Evolutionary conservation across 2,797 vertebrate species (phyloP), one percentile per base, ranked within the genome.

Genomic region (Botia kubotai): DNA sequence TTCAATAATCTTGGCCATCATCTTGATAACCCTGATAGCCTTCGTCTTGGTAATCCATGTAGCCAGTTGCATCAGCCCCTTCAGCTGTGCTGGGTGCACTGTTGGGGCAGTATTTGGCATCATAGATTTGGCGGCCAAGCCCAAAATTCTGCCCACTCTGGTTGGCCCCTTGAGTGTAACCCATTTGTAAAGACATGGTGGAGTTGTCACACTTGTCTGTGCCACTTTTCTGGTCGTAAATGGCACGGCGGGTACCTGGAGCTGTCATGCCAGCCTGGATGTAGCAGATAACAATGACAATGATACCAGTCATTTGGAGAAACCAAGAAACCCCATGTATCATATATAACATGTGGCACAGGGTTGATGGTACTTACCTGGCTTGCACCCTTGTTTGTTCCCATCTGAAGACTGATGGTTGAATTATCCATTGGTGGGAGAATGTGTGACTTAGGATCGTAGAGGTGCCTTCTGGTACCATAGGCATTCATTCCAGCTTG

Each of bases 401-500:
- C 97, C 97, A 98, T 99, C 87, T 99, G 97, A 70, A 98, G 95
- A 84, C 97, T 96, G 93, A 99, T 98, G 85, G 96, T 98, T n/a
- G 96, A 95, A 90, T 96, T 95, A 92, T 99, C 97, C 95, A 96
- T 95, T 23, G 97, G 95, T 0, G 96, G 82, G 86, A 93, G 89
- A 87, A 97, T 95, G 46, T 95, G 94, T 82, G 92, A 90, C 88
- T 97, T 98, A 36, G 94, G 96, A 87, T 98, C 96, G 0, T 96
- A 98, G 17, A 98, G 92, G 81, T 97, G 96, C 75, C 97, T 94
- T 85, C 96, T 91, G 71, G 96, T 98, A 67, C 97, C 97, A 0
- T 99, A 99, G 0, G 97, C 96, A 0, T 93, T 97, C 97, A 99
- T 98, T 55, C 97, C 97, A 0, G 95, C 93, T 89, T 99, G 97